Evolutionary conservation across 2,888 invertebrate species (phyloP), one percentile per base, ranked within the genome.

Genomic region (Monochamus alternatus): DNA sequence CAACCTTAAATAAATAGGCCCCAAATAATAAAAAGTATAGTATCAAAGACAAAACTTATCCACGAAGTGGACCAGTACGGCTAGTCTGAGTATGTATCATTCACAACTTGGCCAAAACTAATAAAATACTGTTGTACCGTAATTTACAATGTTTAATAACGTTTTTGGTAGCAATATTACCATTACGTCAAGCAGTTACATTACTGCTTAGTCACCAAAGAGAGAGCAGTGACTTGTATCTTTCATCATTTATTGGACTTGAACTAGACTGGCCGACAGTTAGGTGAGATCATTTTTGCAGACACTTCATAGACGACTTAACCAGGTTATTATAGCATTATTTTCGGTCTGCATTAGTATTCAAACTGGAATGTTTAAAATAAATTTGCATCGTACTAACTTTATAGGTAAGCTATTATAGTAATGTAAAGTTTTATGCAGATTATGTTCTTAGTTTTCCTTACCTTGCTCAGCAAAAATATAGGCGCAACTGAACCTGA

Each of bases 181-280:
- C 47, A 65, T 65, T 65, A 30, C 64, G 47, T 47, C 64, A 30
- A 10, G 3, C 47, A 65, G 47, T 65, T 65, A 47, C 9, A 47
- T 30, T 65, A 9, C 8, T 30, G 51, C 64, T 65, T 65, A 65
- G 64, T 65, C 64, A 65, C 22, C 64, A 2, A 65, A 10, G 64
- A 44, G 64, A 44, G 31, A 47, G 64, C 44, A 65, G 7, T 31
- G 47, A 51, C 64, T 65, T 12, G 30, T 43, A 38, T 8, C 8
- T 12, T 44, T 14, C 5, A 22, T 22, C 5, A 65, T 22, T 47
- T 44, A 59, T 68, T 59, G 43, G 58, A 67, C 32, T n/a, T 58
- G 68, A 22, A 58, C 59, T 59, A 59, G 58, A 68, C 43, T 38
- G 58, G 55, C 38, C 38, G 68, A 22, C 14, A 59, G 68, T 58